A percentile compares a stretch with the other conserved stretches of the same genome.
Conservation (phyloP, 30 jellyfish, hydroid and myxozoan species). For the Cassiopea andromeda region DNA sequence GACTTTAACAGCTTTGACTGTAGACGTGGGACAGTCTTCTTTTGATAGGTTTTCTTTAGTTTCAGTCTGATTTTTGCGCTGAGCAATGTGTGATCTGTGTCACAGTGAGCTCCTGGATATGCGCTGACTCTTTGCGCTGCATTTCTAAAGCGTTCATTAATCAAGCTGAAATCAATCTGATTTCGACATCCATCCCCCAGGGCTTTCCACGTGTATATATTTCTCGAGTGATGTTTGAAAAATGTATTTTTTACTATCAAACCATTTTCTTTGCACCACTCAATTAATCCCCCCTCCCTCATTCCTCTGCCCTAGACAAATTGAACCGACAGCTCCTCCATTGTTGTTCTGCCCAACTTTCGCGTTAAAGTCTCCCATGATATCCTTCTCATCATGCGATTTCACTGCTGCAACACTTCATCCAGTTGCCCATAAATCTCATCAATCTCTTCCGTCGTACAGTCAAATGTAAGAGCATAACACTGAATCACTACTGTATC, state of each 20-base stretch:
- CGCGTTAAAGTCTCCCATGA: neutral
- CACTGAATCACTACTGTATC: neutral
- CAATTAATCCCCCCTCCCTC: neutral
- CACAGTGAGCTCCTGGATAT: constrained; percentile 23
- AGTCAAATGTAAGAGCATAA: neutral
- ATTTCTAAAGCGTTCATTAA: constrained; percentile 19
- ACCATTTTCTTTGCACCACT: neutral
- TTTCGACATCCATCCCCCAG: constrained; percentile 31
- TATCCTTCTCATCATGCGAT: neutral
- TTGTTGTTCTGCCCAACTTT: neutral
- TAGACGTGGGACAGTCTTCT: neutral
- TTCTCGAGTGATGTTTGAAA: neutral
- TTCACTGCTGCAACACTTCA: neutral
- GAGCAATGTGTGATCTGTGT: constrained; percentile 1
- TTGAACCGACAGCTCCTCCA: neutral
- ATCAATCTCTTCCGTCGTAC: neutral
- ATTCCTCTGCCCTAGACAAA: neutral
- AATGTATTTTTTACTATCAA: neutral
- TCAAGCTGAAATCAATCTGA: constrained; percentile 32
- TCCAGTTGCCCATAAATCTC: neutral
- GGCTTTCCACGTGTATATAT: neutral
- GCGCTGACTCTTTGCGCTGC: neutral
- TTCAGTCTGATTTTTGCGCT: neutral
- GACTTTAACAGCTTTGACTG: neutral
- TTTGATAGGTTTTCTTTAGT: neutral